Base-by-base conservation (phyloP, 1,140 invertebrate species). In the Leptinotarsa lineolata region DNA sequence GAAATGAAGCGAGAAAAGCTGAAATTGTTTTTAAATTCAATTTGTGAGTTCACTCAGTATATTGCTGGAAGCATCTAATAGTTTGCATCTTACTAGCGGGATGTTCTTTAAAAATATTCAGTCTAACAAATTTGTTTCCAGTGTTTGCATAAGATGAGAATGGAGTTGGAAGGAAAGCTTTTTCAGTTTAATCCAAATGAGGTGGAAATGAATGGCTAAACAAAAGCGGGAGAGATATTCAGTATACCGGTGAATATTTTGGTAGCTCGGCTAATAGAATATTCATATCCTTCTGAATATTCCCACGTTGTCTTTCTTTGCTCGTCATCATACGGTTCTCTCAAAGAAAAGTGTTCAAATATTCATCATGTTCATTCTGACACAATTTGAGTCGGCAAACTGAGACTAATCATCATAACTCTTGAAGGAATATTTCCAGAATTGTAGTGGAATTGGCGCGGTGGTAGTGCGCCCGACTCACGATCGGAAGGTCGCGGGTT, bases 1-100 rank as follows among this genome's bases (percentile, higher is more conserved):
- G 69, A 63, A 60, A 72, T 54, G 48, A 18, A 74, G 21, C 67
- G 48, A 60, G 65, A 63, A 45, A 20, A 68, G n/a, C 63, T 72
- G 73, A 69, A 77, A 77, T 73, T 77, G 74, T 77, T 71, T 77
- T 77, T 70, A 77, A 77, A 77, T 72, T 71, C 73, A 75, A 77
- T 77, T 77, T 77, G 71, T 71, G 48, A 59, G 48, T 70, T 70
- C 68, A 68, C 66, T 68, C 66, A 16, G 66, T 68, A 68, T 68
- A 68, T 48, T 44, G 66, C 45, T 22, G n/a, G 13, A 22, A 68
- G 45, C 66, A n/a, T 39, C n/a, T 20, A 63, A 68, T 70, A 70
- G 68, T 70, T 59, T 20, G 22, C 54, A 70, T 70, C 61, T 68
- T 39, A 45, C 39, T 68, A 54, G 39, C 24, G 15, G n/a, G 68